These are phyloP conservation scores for Acholoe squamosa DNA, from an alignment of 2,888 invertebrate genomes.

Conservation along the genomic window DNA sequence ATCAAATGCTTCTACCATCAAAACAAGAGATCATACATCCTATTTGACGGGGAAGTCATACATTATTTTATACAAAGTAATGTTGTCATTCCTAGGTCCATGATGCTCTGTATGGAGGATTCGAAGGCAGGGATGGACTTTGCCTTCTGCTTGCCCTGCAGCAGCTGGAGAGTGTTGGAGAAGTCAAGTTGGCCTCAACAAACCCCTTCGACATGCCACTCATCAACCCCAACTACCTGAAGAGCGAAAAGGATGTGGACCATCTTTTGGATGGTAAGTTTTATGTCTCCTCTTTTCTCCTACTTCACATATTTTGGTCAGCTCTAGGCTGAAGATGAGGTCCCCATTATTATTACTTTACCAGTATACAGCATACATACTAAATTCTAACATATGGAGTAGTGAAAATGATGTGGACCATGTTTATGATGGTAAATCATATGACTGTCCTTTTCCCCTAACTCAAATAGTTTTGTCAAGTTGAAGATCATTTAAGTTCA, in stretches of 20 bases:
- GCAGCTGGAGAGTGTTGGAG: not conserved
- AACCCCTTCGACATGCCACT: slow-evolving; percentile 34
- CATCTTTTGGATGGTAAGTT: not conserved
- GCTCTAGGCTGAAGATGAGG: no score
- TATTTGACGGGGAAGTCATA: not conserved
- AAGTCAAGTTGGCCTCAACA: not conserved
- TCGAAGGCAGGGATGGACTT: not conserved
- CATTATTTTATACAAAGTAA: not conserved
- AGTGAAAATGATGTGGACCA: not conserved
- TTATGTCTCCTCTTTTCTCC: not conserved
- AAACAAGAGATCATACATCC: no score
- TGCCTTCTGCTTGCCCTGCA: not conserved
- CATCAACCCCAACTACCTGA: slow-evolving; percentile 13
- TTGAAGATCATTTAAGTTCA: no score
- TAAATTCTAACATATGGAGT: not conserved
- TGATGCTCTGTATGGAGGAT: slow-evolving; percentile 19
- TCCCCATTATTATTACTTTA: not conserved
- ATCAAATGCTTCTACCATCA: no score
- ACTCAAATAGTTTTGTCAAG: no score
- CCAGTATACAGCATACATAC: not conserved
- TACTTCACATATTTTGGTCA: no score
- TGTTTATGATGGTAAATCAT: not conserved
- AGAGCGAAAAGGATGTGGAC: not conserved
- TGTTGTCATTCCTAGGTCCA: not conserved
- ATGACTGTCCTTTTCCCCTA: not conserved